Conservation (phyloP, 2,797 vertebrate genomes). For the Thaleichthys pacificus region DNA sequence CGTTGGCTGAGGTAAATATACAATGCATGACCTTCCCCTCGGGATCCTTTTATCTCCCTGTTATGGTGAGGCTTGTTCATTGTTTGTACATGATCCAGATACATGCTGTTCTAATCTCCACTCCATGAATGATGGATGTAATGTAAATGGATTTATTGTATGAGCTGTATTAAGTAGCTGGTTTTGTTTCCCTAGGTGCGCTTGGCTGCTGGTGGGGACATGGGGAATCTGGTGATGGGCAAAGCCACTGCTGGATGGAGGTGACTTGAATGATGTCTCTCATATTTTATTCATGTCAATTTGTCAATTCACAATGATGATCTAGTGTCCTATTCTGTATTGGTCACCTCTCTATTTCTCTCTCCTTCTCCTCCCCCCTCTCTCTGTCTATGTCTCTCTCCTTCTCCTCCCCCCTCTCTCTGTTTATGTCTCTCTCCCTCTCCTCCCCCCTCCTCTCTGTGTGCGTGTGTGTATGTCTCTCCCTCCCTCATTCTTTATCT, state of each 20-base stretch:
- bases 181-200: constrained; percentile 76
- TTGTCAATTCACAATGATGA: background rate
- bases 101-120: background rate
- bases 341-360: background rate
- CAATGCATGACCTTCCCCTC: background rate
- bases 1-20: constrained; percentile 80
- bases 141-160: background rate
- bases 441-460: too few species aligned
- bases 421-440: too few species aligned
- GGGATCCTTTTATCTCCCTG: background rate
- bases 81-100: too few species aligned
- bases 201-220: constrained; percentile 84
- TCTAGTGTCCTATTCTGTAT: constrained; percentile 7
- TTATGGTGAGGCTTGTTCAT: background rate
- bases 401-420: too few species aligned
- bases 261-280: constrained; percentile 68
- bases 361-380: too few species aligned
- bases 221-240: constrained; percentile 79
- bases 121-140: background rate
- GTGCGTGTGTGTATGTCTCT: too few species aligned
- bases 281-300: background rate
- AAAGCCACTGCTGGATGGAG: constrained; percentile 87
- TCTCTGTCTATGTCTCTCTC: too few species aligned
- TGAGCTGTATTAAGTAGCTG: background rate
- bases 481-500: too few species aligned